Evolutionary conservation across 1,140 invertebrate species (phyloP).

Genomic region (Patella vulgata): DNA sequence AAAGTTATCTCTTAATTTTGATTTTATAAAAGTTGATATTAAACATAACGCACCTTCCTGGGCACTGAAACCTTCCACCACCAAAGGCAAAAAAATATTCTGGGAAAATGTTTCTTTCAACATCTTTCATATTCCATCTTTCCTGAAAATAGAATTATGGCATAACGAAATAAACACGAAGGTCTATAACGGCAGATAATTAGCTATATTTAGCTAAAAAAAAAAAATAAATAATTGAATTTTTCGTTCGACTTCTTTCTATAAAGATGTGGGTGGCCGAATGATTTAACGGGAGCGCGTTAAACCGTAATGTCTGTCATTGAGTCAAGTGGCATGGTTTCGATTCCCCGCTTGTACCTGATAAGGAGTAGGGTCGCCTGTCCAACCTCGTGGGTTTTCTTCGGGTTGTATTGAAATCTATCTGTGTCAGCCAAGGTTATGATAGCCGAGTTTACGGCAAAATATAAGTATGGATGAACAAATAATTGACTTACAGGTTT

Average conservation of each 20-base stretch:
- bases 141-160: slow-evolving; percentile 29
- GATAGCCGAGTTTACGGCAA: no score
- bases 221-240: neutral
- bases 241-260: no score
- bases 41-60: slow-evolving; percentile 45
- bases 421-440: no score
- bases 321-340: no score
- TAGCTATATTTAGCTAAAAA: neutral
- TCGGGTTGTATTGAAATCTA: no score
- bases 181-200: neutral
- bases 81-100: slow-evolving; percentile 56
- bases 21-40: neutral
- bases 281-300: no score
- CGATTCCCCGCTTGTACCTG: no score
- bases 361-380: no score
- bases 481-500: slow-evolving; percentile 46
- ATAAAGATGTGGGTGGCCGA: no score
- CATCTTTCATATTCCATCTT: slow-evolving; percentile 41
- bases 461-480: no score
- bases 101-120: slow-evolving; percentile 48
- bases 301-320: no score
- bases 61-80: slow-evolving; percentile 54
- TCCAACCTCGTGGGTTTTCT: no score
- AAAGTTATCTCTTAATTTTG: neutral
- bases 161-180: neutral